These are phyloP conservation scores for Carassius gibelio DNA, from an alignment of 2,113 vertebrate genomes.

Conservation along the genomic window DNA sequence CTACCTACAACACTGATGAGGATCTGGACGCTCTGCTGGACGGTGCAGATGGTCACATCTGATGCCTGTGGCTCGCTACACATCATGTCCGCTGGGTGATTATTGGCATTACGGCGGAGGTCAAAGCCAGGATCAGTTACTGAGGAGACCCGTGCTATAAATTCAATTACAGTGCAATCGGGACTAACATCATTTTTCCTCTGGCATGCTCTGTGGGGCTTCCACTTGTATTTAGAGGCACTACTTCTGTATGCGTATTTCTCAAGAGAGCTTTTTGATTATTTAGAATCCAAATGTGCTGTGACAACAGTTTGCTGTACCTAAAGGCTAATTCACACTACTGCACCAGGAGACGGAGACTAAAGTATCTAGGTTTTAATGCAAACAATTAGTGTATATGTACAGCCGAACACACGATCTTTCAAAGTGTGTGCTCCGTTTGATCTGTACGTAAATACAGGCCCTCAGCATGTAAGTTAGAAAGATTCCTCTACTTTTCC, in stretches of 20 bases:
- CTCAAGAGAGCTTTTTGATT: conserved; percentile 1
- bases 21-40: conserved; percentile 44
- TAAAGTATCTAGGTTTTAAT: not conserved
- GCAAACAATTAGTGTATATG: not conserved
- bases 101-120: conserved; percentile 45
- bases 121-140: conserved; percentile 38
- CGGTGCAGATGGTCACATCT: conserved; percentile 48
- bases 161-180: conserved; percentile 51
- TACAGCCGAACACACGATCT: too few relatives aligned
- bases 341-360: not conserved
- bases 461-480: not conserved
- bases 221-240: conserved; percentile 30
- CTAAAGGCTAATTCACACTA: conserved; percentile 17
- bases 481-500: not conserved
- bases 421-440: too few relatives aligned
- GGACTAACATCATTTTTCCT: conserved; percentile 46
- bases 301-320: not conserved
- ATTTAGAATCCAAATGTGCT: conserved; percentile 25
- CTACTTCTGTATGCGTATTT: not conserved
- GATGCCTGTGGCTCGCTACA: conserved; percentile 43
- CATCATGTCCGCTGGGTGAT: conserved; percentile 40
- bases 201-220: conserved; percentile 2
- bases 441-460: too few relatives aligned
- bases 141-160: conserved; percentile 39
- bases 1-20: conserved; percentile 22